These are phyloP conservation scores for Rhabdornis inornatus DNA, from an alignment of 2,113 vertebrate genomes.

Conservation along the genomic window DNA sequence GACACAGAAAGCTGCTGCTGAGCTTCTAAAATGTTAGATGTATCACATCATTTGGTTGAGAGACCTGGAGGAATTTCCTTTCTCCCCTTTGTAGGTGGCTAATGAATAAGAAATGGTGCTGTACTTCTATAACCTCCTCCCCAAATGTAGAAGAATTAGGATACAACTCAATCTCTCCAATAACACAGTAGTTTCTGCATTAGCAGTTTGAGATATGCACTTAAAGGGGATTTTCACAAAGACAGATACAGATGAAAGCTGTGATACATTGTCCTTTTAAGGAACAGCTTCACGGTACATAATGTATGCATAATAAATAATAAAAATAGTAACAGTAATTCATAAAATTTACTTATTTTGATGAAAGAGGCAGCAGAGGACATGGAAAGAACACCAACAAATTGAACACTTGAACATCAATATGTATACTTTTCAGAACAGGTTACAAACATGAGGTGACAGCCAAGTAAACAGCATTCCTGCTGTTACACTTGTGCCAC, in stretches of 20 bases:
- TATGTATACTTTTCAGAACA: background rate
- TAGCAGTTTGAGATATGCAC: background rate
- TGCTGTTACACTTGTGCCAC: background rate
- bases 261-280: background rate
- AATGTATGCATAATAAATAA: background rate
- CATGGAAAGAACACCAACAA: background rate
- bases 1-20: background rate
- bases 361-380: background rate
- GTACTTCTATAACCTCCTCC: background rate
- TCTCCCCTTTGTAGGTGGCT: background rate
- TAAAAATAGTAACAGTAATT: background rate
- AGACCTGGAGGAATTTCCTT: background rate
- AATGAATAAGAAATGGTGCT: background rate
- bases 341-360: background rate
- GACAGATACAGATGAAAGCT: background rate
- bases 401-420: background rate
- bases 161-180: background rate
- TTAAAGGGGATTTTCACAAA: background rate
- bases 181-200: background rate
- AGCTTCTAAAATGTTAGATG: background rate
- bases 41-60: background rate
- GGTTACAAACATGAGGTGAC: background rate
- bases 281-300: background rate
- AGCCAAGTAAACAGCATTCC: background rate
- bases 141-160: background rate